Conservation (phyloP, 2,888 invertebrate genomes). For the Cecidostiba fungosa region DNA sequence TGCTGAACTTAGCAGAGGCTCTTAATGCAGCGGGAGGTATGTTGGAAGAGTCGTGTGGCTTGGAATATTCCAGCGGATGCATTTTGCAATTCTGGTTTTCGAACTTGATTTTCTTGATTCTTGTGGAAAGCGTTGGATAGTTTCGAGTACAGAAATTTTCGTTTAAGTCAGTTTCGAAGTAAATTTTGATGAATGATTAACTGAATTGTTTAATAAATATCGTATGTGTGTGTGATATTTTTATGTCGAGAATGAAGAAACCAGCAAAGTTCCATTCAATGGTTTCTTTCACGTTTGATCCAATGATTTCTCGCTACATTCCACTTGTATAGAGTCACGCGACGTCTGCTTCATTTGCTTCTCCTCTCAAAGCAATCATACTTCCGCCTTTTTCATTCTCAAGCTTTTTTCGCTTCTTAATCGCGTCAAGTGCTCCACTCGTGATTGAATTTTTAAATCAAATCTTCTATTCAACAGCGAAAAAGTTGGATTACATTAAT, state of each 20-base stretch:
- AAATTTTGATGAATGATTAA: background rate
- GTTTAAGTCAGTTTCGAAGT: no score
- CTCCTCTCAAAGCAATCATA: background rate
- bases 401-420: background rate
- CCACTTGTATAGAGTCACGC: constrained; percentile 39
- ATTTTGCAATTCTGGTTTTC: background rate
- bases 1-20: background rate
- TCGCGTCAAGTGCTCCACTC: background rate
- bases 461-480: background rate
- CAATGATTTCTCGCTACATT: constrained; percentile 38
- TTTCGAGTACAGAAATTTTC: no score
- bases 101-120: background rate
- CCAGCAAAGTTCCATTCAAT: constrained; percentile 36
- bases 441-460: background rate
- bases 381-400: background rate
- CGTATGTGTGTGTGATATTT: background rate
- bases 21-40: background rate
- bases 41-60: background rate
- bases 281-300: constrained; percentile 35
- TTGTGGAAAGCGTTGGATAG: background rate
- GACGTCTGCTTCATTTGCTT: constrained; percentile 20
- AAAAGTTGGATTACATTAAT: no score
- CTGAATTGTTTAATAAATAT: background rate
- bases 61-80: background rate
- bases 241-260: constrained; percentile 1